phyloP scores from a whole-genome alignment of 2,888 invertebrate species.

The Diplolepis rosae region DNA sequence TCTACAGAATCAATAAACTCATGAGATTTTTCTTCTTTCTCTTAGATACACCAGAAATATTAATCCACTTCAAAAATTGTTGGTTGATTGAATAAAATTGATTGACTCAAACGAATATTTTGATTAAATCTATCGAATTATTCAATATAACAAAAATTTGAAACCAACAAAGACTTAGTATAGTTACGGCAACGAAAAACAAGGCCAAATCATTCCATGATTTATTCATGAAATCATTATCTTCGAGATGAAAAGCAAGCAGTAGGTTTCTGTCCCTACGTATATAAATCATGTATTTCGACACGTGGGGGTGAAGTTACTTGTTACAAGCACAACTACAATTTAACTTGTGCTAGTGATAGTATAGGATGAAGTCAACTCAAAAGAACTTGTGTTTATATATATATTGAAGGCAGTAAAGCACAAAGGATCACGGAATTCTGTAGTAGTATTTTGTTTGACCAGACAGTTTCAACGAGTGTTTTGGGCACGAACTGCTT shows the following conservation, averaged over 20 bases:
- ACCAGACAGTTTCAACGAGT: conserved; percentile 8
- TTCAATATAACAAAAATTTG: no score
- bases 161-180: no score
- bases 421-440: conserved; percentile 1
- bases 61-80: no score
- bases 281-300: not conserved
- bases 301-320: not conserved
- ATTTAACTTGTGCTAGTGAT: no score
- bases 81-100: no score
- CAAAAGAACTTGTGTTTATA: no score
- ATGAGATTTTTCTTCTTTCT: no score
- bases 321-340: not conserved
- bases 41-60: no score
- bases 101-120: no score
- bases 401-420: not conserved
- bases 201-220: not conserved
- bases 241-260: not conserved
- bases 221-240: not conserved
- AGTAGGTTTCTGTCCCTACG: not conserved
- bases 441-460: conserved; percentile 4
- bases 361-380: no score
- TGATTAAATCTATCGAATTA: no score
- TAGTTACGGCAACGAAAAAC: no score
- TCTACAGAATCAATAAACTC: not conserved
- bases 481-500: conserved; percentile 2